These are phyloP conservation scores for Notothenia coriiceps DNA, from an alignment of 2,113 vertebrate genomes.

Conservation along the genomic window DNA sequence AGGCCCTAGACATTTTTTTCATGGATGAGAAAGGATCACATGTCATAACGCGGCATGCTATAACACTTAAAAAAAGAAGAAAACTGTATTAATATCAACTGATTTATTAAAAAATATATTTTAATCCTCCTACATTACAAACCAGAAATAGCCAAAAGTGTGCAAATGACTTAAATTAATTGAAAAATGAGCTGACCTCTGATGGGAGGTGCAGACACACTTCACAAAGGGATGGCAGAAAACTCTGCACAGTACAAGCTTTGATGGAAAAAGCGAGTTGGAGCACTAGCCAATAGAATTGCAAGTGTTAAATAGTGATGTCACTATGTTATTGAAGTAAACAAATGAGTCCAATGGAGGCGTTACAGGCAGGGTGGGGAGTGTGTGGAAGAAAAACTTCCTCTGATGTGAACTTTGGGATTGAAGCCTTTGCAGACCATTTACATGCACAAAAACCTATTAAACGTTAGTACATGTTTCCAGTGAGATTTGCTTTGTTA, in stretches of 20 bases:
- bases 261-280: background rate
- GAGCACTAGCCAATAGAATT: no score
- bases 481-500: conserved; percentile 4
- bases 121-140: background rate
- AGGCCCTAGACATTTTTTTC: no score
- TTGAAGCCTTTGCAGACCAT: no score
- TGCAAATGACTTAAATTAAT: conserved; percentile 5
- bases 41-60: no score
- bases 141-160: conserved; percentile 2
- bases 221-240: conserved; percentile 9
- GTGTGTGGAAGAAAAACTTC: no score
- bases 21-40: no score
- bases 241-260: background rate
- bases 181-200: conserved; percentile 20
- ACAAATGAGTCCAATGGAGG: no score
- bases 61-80: background rate
- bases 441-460: background rate
- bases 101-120: background rate
- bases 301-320: no score
- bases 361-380: no score
- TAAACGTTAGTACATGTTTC: background rate
- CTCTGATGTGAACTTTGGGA: no score
- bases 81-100: background rate
- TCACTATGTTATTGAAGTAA: no score
- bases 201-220: no score